Evolutionary conservation across 2,113 vertebrate species (phyloP), one percentile per base, ranked within the genome.

Genomic region (Apeltes quadracus): DNA sequence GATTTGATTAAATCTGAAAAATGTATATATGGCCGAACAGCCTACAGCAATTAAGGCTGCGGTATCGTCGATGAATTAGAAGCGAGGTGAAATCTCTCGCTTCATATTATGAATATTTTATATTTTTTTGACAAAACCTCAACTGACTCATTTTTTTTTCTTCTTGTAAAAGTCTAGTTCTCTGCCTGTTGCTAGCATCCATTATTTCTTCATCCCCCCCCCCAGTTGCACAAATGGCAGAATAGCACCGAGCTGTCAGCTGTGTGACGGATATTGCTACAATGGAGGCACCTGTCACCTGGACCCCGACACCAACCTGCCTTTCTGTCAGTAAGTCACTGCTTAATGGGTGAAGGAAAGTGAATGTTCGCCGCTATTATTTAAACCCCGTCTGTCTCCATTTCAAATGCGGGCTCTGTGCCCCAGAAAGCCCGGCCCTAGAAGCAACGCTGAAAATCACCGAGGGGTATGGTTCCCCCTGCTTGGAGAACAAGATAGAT

Each of bases 211-310:
- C 86, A 77, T 25, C 67, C 86, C 88, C 75, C 58, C 6, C 3
- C 32, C 32, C 91, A 98, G 98, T 90, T 99, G 98, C 90, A 98
- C 95, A 81, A 98, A 97, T 84, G 98, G 98, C 83, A 97, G 97
- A 92, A 95, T 98, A 75, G 96, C 97, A 66, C 94, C 96, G 22
- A 97, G 96, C 87, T 99, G 98, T 90, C 96, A 98, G 87, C 91
- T 98, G 79, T 99, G 98, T 94, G 98, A 98, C 63, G 98, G 98
- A 72, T 98, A 96, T 94, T 99, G 98, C 88, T 99, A 99, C 92
- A 98, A 98, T 59, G 96, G 96, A 81, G 98, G 97, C 81, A 97
- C 95, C 9, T 99, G 98, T 90, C 96, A 97, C 79, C 94, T 99
- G 91, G 97, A 98, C 91, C 95, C 96, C 1, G 96, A 98, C 92